These are phyloP conservation scores for Podabrus alpinus DNA, from an alignment of 2,888 invertebrate genomes.

Conservation along the genomic window DNA sequence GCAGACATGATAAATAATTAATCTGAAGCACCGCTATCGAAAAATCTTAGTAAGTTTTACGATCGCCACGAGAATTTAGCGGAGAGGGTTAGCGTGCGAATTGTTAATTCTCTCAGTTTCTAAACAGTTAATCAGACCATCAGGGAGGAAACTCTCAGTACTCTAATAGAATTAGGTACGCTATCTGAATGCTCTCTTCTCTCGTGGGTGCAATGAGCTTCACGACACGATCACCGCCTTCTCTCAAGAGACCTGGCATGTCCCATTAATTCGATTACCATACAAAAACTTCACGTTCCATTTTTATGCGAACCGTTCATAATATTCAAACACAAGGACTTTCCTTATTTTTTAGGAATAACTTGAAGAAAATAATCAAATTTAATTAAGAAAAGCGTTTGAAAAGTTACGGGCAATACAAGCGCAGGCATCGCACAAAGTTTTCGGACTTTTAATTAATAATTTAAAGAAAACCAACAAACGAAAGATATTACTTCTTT, in stretches of 20 bases:
- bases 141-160: constrained; percentile 41
- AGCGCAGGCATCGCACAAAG: not conserved
- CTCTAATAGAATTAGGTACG: constrained; percentile 44
- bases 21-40: constrained; percentile 5
- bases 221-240: constrained; percentile 36
- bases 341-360: not conserved
- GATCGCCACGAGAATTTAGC: constrained; percentile 5
- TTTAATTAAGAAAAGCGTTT: not conserved
- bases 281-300: not conserved
- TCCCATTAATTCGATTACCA: constrained; percentile 42
- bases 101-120: constrained; percentile 20
- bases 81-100: constrained; percentile 24
- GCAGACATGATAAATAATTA: not conserved
- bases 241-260: constrained; percentile 34
- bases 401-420: not conserved
- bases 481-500: not conserved
- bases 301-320: not conserved
- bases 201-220: constrained; percentile 41
- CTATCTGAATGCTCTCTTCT: constrained; percentile 37
- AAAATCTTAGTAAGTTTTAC: constrained; percentile 1
- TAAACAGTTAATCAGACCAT: constrained; percentile 34
- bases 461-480: not conserved
- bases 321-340: not conserved
- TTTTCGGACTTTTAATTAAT: not conserved
- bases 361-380: not conserved